Evolutionary conservation across 2,113 vertebrate species (phyloP).

Genomic region (Strix uralensis): DNA sequence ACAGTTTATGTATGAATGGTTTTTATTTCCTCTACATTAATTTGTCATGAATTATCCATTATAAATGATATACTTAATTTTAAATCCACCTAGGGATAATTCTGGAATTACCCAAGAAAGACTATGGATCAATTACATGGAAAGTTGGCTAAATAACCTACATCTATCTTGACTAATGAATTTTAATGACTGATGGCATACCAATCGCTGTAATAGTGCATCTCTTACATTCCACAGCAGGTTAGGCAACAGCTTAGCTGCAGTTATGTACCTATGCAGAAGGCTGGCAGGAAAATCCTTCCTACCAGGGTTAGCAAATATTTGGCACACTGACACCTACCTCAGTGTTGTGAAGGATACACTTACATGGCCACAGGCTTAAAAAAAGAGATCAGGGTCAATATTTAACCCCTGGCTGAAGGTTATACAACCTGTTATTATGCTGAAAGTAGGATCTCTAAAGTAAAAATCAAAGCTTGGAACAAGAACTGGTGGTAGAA

Average conservation of each 20-base stretch:
- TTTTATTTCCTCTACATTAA: background rate
- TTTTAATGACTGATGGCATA: background rate
- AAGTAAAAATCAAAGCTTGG: background rate
- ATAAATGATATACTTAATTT: background rate
- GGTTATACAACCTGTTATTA: background rate
- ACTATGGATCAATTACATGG: background rate
- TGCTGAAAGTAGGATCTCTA: background rate
- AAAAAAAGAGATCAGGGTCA: background rate
- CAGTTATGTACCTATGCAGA: background rate
- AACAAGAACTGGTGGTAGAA: background rate
- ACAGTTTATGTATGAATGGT: background rate
- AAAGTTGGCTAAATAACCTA: background rate
- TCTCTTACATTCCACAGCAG: background rate
- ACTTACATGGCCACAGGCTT: no score
- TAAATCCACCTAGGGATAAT: background rate
- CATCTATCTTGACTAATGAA: background rate
- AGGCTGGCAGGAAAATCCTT: background rate
- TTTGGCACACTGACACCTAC: background rate
- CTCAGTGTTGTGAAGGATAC: background rate
- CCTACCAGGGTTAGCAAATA: rapidly evolving
- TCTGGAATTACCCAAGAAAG: background rate
- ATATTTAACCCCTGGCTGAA: background rate
- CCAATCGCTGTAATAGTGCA: background rate
- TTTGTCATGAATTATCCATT: background rate
- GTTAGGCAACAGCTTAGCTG: background rate